Evolutionary conservation across 2,113 vertebrate species (phyloP), one percentile per base, ranked within the genome.

Genomic region (Chrysochloris asiatica): DNA sequence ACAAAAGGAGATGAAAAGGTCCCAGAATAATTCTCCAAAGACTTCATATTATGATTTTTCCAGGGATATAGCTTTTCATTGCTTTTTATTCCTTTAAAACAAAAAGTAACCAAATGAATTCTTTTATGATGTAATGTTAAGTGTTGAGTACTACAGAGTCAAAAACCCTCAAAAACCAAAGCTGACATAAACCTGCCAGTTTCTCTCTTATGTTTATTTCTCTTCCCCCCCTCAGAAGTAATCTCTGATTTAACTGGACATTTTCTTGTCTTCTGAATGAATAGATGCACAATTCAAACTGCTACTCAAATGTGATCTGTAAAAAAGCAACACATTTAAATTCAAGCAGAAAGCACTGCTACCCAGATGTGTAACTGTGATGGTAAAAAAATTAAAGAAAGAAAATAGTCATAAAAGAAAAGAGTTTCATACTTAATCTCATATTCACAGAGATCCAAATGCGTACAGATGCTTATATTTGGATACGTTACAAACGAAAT

Each of bases 351-450:
- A 94, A 93, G 86, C 95, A 85, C 79, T 92, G 90, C 95, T 93
- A 63, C 95, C 94, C 95, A 94, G 82, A 94, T 95, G 97, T 95
- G 54, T 48, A 89, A 94, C 78, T 76, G 86, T 69, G 93, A 90
- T 94, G 91, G 90, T 91, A 94, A 95, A 95, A 56, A 91, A 95
- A 88, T 83, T 98, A 91, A 97, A 97, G 97, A 93, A 94, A 95
- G 96, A 94, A 91, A 65, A 16, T 8, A 41, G 48, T 81, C 94
- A 94, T 56, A 90, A 93, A 94, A 63, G 36, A 56, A 93, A 89
- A 22, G 75, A 50, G 43, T 52, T 93, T 95, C 81, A 72, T 80
- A 45, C 87, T 90, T 83, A 30, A 7, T 59, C 89, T 93, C 19
- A 92, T 72, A 92, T 47, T 22, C 3, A 87, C 48, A 80, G 4